phyloP scores from a whole-genome alignment of 64 coral and sea anemone species.

The Hydrozoanthus tunicans region DNA sequence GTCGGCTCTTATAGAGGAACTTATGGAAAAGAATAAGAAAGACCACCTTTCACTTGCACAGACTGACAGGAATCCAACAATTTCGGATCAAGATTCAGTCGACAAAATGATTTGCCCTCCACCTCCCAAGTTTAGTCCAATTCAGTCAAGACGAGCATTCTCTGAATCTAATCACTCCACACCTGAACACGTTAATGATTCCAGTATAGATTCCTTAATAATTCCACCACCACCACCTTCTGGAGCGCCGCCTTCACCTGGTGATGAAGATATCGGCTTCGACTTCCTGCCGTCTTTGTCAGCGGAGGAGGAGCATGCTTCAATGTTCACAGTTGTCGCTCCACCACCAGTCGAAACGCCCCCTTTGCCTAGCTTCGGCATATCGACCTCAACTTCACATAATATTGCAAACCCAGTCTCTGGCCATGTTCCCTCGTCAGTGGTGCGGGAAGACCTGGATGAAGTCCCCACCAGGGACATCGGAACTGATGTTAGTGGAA shows the following conservation, averaged over 20 bases:
- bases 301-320: not conserved
- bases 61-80: not conserved
- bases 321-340: not conserved
- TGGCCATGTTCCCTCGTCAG: not conserved
- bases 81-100: slow-evolving; percentile 6
- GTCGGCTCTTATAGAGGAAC: not conserved
- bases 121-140: slow-evolving; percentile 34
- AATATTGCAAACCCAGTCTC: not conserved
- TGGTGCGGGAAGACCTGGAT: slow-evolving; percentile 25
- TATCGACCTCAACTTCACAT: not conserved
- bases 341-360: slow-evolving; percentile 25
- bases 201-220: slow-evolving; percentile 47
- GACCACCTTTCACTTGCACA: not conserved
- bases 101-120: slow-evolving; percentile 52
- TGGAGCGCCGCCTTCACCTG: slow-evolving; percentile 13
- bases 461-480: slow-evolving; percentile 37
- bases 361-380: not conserved
- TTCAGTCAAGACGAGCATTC: not conserved
- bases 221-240: slow-evolving; percentile 37
- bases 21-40: slow-evolving; percentile 27
- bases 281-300: slow-evolving; percentile 45
- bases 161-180: not conserved
- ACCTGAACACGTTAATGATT: not conserved
- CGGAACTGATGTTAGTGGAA: not conserved
- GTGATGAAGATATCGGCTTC: not conserved